A percentile compares a stretch with the other conserved stretches of the same genome.
Evolutionary conservation across 2,888 invertebrate genomes (phyloP).

Genomic region (Drosophila meridionalis): DNA sequence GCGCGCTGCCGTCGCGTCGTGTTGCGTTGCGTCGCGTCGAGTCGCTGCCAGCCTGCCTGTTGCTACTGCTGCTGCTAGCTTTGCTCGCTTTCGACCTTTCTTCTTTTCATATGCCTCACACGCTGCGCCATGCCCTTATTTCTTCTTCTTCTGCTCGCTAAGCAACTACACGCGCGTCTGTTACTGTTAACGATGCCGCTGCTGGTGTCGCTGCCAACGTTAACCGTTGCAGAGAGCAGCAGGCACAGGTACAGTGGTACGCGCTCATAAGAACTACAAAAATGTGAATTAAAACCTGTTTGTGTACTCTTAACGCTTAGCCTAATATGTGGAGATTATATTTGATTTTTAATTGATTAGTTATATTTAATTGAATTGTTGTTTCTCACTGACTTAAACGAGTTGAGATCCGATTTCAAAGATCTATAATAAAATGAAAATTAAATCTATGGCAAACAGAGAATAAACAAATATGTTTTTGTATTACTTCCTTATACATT

Average conservation of each 20-base stretch:
- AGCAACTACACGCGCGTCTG: slow-evolving; percentile 60
- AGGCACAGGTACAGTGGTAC: slow-evolving; percentile 44
- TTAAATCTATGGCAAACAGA: background rate
- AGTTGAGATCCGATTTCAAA: background rate
- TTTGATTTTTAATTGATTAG: background rate
- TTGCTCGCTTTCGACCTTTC: slow-evolving; percentile 74
- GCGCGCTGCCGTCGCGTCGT: slow-evolving; percentile 1
- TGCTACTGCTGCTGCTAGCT: slow-evolving; percentile 4
- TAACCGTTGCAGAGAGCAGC: slow-evolving; percentile 31
- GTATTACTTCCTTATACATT: background rate
- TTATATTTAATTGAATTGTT: background rate
- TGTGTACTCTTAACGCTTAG: background rate
- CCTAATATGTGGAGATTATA: background rate
- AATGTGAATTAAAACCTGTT: background rate
- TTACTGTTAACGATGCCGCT: slow-evolving; percentile 58
- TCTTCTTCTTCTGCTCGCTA: slow-evolving; percentile 49
- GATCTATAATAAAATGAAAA: background rate
- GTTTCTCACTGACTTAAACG: background rate
- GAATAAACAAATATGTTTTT: background rate
- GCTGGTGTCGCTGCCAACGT: slow-evolving; percentile 13
- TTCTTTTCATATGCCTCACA: slow-evolving; percentile 63
- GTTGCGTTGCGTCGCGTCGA: background rate
- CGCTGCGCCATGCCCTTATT: slow-evolving; percentile 72
- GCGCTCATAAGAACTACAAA: background rate
- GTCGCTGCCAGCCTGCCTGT: slow-evolving; percentile 7